These are phyloP conservation scores for Xenops minutus DNA, from an alignment of 2,797 vertebrate species.

Conservation along the genomic window DNA sequence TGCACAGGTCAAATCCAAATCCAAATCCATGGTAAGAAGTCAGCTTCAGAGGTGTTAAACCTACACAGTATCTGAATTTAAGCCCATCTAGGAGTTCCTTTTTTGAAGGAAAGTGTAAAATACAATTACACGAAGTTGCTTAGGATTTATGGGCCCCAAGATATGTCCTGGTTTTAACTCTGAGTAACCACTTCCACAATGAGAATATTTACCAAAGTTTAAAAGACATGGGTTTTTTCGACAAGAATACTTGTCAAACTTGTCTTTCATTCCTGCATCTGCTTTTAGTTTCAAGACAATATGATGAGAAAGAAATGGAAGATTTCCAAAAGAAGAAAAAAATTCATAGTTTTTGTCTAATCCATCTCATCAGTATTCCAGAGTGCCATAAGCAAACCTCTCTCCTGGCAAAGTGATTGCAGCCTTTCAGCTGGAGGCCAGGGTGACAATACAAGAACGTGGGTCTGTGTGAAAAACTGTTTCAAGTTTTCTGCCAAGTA, in stretches of 20 bases:
- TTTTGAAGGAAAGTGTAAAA: neutral
- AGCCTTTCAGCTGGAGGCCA: neutral
- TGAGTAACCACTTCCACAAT: neutral
- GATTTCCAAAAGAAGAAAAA: neutral
- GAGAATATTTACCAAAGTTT: neutral
- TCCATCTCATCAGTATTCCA: neutral
- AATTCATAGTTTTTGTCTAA: neutral
- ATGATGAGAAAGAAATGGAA: neutral
- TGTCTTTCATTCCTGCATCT: neutral
- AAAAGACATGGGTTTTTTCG: neutral
- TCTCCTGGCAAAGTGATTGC: neutral
- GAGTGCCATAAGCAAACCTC: neutral
- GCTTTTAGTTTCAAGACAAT: neutral
- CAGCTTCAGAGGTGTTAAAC: neutral
- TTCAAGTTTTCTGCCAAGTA: neutral
- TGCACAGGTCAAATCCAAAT: neutral
- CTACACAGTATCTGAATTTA: neutral
- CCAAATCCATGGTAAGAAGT: neutral
- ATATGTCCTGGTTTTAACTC: rapidly evolving
- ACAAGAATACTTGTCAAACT: neutral
- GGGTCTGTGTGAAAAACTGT: neutral
- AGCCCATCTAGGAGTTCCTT: neutral
- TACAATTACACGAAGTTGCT: neutral
- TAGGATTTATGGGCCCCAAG: neutral
- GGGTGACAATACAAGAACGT: rapidly evolving